phyloP scores from a whole-genome alignment of 2,113 vertebrate species.

The Butastur rufipennis region DNA sequence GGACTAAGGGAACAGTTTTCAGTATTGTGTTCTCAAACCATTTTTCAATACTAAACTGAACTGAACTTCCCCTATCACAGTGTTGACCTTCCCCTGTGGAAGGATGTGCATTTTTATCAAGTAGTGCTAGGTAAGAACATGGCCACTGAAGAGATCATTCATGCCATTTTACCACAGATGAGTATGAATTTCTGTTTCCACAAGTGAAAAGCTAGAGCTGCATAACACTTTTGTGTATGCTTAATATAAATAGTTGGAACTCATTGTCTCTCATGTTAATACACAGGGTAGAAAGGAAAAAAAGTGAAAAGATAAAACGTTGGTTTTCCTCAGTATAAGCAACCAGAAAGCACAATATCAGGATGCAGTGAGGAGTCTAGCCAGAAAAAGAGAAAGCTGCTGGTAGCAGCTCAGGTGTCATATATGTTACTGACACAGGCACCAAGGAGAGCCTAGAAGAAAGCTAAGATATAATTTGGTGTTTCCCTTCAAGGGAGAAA shows the following conservation, averaged over 20 bases:
- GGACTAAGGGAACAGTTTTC: neutral
- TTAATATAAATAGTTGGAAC: neutral
- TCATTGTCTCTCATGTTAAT: neutral
- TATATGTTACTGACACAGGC: neutral
- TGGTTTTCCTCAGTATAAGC: neutral
- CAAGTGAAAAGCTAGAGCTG: neutral
- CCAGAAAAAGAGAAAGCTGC: neutral
- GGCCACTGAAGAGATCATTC: neutral
- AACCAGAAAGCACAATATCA: neutral
- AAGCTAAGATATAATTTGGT: neutral
- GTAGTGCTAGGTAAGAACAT: neutral
- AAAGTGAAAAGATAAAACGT: neutral
- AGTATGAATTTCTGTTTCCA: neutral
- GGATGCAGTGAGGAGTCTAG: neutral
- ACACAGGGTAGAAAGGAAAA: neutral
- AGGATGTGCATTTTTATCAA: neutral
- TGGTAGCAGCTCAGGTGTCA: neutral
- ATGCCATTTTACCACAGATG: neutral
- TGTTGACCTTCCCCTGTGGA: neutral
- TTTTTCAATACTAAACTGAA: neutral
- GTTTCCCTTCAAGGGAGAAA: neutral
- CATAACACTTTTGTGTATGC: neutral
- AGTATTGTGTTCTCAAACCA: neutral
- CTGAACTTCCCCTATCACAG: neutral
- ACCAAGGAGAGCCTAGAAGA: neutral